Conservation (phyloP, 2,113 vertebrate species). For the Verasper variegatus region DNA sequence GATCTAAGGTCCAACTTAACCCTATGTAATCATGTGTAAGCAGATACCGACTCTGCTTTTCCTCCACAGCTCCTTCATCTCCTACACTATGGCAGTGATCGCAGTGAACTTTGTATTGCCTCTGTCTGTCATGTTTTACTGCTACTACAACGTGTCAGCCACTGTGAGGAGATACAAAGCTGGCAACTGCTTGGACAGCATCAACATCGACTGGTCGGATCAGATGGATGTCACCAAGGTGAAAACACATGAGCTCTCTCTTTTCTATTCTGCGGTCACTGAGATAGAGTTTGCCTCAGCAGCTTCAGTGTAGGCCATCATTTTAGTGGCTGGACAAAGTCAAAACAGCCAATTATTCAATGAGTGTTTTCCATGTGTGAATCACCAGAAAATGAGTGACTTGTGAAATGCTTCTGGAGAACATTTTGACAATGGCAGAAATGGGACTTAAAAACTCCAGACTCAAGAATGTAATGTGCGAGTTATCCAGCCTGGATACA, state of each 20-base stretch:
- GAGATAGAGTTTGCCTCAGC: too few species aligned
- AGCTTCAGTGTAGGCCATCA: not conserved
- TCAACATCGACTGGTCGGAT: slow-evolving; percentile 92
- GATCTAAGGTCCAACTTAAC: too few species aligned
- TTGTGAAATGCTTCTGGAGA: too few species aligned
- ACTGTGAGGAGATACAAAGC: slow-evolving; percentile 84
- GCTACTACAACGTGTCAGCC: slow-evolving; percentile 92
- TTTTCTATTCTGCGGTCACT: not conserved
- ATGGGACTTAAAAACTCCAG: too few species aligned
- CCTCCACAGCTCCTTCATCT: slow-evolving; percentile 91
- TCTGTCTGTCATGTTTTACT: slow-evolving; percentile 94
- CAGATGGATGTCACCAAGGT: slow-evolving; percentile 97
- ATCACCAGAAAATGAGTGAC: too few species aligned
- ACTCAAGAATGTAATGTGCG: too few species aligned
- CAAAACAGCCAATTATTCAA: not conserved
- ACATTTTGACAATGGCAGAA: too few species aligned
- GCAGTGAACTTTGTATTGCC: slow-evolving; percentile 92
- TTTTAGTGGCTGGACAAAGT: not conserved
- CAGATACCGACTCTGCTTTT: not conserved
- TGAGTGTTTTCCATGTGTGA: too few species aligned
- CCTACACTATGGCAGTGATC: slow-evolving; percentile 96
- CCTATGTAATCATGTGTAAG: not conserved
- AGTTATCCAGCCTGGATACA: too few species aligned
- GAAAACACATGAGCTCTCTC: slow-evolving; percentile 29
- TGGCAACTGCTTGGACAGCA: slow-evolving; percentile 80